A percentile compares a stretch with the other conserved stretches of the same genome.
phyloP scores from a whole-genome alignment of 92 coral and sea anemone genomes.

The Pocillopora grandis region DNA sequence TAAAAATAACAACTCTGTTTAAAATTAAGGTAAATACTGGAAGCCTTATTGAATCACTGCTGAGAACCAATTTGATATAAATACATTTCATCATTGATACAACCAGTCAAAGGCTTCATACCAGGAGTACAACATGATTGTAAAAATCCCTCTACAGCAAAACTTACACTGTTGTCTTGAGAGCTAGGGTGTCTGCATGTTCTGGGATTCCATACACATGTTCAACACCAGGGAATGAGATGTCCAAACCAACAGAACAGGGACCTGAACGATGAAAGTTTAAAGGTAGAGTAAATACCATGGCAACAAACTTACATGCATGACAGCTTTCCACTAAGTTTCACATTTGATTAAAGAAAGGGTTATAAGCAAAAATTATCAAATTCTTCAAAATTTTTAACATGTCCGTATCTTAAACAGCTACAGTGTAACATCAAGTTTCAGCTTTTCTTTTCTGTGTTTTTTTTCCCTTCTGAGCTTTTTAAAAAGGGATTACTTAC shows the following conservation, averaged over 20 bases:
- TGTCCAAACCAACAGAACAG: slow-evolving; percentile 96
- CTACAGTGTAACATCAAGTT: too few species aligned
- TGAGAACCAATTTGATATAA: too few species aligned
- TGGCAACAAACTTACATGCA: background rate
- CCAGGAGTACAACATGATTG: background rate
- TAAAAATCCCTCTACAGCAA: background rate
- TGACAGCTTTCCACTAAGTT: background rate
- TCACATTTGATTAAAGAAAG: too few species aligned
- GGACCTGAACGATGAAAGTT: slow-evolving; percentile 63
- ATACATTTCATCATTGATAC: too few species aligned
- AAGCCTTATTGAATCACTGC: too few species aligned
- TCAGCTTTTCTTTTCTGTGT: too few species aligned
- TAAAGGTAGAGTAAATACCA: background rate
- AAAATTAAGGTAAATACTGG: too few species aligned
- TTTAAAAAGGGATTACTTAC: background rate
- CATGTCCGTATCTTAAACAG: too few species aligned
- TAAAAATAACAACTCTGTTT: too few species aligned
- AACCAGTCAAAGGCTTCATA: too few species aligned
- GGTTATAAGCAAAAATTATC: too few species aligned
- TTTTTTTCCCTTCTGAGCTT: background rate
- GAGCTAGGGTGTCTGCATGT: slow-evolving; percentile 89
- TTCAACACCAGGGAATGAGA: slow-evolving; percentile 94
- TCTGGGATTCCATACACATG: slow-evolving; percentile 99
- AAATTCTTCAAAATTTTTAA: too few species aligned
- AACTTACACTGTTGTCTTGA: slow-evolving; percentile 89